phyloP scores from a whole-genome alignment of 2,113 vertebrate genomes.

The Serilophus lunatus region DNA sequence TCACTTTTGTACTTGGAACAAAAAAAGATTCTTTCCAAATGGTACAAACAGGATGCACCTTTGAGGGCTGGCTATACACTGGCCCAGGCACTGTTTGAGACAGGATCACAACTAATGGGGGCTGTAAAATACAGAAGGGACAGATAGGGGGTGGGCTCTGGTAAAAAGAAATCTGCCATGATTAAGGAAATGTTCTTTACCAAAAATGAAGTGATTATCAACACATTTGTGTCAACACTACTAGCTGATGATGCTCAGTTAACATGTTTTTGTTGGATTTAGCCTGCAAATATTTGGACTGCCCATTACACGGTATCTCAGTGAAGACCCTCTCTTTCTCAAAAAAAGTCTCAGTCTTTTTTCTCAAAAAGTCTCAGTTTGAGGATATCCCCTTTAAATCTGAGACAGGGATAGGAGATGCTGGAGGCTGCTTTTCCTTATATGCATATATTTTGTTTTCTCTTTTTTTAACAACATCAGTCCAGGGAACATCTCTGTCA shows the following conservation, averaged over 20 bases:
- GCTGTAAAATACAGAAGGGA: neutral
- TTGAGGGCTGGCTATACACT: accelerated
- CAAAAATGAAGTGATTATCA: neutral
- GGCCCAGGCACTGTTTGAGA: accelerated
- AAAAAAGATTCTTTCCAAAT: neutral
- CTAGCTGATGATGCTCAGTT: neutral
- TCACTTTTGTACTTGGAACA: constrained; percentile 45
- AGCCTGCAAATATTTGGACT: neutral
- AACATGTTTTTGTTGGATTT: neutral
- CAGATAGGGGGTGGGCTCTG: neutral
- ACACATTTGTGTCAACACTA: neutral
- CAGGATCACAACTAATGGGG: neutral
- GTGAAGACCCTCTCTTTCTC: neutral
- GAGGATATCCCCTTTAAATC: neutral
- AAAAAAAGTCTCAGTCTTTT: neutral
- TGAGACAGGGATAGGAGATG: neutral
- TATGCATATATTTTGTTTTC: neutral
- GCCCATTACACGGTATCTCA: neutral
- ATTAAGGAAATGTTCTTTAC: neutral
- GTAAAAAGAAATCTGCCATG: neutral
- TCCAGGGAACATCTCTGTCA: neutral
- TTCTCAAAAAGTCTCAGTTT: neutral
- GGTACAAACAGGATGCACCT: neutral
- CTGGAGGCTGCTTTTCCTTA: neutral
- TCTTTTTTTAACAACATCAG: neutral